Base-by-base conservation (phyloP, 2,888 invertebrate genomes). In the Agapetus fuscipes region DNA sequence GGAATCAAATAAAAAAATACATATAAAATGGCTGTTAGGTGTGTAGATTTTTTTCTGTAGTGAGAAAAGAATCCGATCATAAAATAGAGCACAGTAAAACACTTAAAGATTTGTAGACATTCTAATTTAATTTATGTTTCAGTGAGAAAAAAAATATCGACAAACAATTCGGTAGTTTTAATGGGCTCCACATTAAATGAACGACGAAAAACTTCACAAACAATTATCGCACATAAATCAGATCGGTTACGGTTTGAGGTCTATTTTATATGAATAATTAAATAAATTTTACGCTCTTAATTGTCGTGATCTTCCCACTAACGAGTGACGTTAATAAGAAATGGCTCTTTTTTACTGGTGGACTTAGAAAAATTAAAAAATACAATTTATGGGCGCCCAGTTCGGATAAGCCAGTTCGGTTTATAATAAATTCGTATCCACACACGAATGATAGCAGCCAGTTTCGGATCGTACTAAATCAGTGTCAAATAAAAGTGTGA, bases 401-500 rank as follows among this genome's bases (percentile, higher is more conserved):
- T 20, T 20, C 9, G 20, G 20, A 20, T 4, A 20, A 6, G 9
- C 20, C 4, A 4, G n/a, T n/a, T n/a, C n/a, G n/a, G 20, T 20
- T 6, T 6, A 20, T 20, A 20, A 20, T 20, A 20, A 20, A 20
- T 20, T 20, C 20, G 9, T 20, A 20, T 9, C 5, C 9, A 20
- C 20, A 20, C 4, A 20, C 9, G 9, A 9, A n/a, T n/a, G n/a
- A n/a, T n/a, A n/a, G n/a, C n/a, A 20, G 9, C 20, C 9, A 20
- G 20, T 20, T 20, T 20, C 4, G 20, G 9, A 20, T 20, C 20
- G 9, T 6, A 6, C 15, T 45, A 45, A 45, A 45, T 45, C 41
- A 42, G 39, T 31, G 24, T 27, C 34, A 30, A 31, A 12, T 20
- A 30, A n/a, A 30, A 39, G 45, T 45, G 45, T 42, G 39, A 45